Evolutionary conservation across 2,888 invertebrate genomes (phyloP).

Genomic region (Blastobasis adustella): DNA sequence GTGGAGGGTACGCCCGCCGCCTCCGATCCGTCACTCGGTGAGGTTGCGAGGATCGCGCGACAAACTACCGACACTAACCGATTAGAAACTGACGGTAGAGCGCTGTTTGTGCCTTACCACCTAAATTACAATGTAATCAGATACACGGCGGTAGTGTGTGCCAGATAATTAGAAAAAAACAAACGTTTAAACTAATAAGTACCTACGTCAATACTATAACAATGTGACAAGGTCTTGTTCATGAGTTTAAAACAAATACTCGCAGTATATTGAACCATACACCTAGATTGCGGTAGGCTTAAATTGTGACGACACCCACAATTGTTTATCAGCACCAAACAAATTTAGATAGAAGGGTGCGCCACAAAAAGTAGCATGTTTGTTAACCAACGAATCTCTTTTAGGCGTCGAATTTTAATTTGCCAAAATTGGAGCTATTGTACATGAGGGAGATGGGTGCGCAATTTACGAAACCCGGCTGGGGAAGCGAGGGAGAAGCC

Average conservation of each 20-base stretch:
- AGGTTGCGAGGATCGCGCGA: conserved; percentile 39
- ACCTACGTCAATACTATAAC: too few species aligned
- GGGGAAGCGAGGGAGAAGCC: conserved; percentile 55
- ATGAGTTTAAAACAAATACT: too few species aligned
- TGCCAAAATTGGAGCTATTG: conserved; percentile 52
- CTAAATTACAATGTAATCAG: too few species aligned
- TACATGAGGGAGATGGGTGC: conserved; percentile 61
- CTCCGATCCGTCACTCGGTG: conserved; percentile 44
- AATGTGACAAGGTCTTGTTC: too few species aligned
- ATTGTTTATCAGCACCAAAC: too few species aligned
- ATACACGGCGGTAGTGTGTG: too few species aligned
- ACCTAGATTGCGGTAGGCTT: not conserved
- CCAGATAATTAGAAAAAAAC: too few species aligned
- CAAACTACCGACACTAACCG: conserved; percentile 20
- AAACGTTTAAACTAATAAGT: too few species aligned
- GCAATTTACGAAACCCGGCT: conserved; percentile 62
- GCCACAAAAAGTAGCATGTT: conserved; percentile 12
- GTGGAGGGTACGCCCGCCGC: conserved; percentile 28
- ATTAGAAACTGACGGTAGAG: too few species aligned
- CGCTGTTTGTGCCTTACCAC: too few species aligned
- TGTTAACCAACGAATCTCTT: conserved; percentile 22
- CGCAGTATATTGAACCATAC: too few species aligned
- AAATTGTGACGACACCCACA: not conserved
- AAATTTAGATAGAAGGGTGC: not conserved
- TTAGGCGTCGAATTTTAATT: conserved; percentile 51